Conservation (phyloP, 2,113 vertebrate genomes). For the Panurus biarmicus region DNA sequence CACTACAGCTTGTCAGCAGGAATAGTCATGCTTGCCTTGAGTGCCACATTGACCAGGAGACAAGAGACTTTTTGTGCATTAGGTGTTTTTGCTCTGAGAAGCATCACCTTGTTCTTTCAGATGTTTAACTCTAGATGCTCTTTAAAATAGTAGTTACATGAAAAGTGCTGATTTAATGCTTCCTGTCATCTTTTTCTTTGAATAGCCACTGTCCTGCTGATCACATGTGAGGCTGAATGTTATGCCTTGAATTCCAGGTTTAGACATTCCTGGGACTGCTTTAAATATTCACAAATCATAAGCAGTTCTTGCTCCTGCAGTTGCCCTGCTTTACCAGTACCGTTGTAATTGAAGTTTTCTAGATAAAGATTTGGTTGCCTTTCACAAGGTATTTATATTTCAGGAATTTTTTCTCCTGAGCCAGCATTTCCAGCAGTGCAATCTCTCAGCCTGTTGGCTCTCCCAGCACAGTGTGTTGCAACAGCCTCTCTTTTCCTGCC, state of each 20-base stretch:
- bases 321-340: neutral
- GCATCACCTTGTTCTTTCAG: neutral
- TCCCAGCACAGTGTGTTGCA: neutral
- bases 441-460: neutral
- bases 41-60: neutral
- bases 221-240: neutral
- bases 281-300: neutral
- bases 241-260: neutral
- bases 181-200: neutral
- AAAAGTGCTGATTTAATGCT: neutral
- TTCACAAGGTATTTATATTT: neutral
- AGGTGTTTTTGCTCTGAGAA: neutral
- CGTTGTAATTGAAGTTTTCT: neutral
- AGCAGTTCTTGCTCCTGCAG: neutral
- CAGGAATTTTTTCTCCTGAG: neutral
- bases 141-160: neutral
- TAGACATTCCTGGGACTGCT: neutral
- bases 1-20: neutral
- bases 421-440: neutral
- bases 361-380: neutral
- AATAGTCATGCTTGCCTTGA: neutral
- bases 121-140: neutral
- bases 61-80: neutral
- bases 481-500: slow-evolving; percentile 11
- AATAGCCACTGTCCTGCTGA: neutral